Base-by-base conservation (phyloP, 2,797 vertebrate species). In the Oryzias dopingdopingensis region DNA sequence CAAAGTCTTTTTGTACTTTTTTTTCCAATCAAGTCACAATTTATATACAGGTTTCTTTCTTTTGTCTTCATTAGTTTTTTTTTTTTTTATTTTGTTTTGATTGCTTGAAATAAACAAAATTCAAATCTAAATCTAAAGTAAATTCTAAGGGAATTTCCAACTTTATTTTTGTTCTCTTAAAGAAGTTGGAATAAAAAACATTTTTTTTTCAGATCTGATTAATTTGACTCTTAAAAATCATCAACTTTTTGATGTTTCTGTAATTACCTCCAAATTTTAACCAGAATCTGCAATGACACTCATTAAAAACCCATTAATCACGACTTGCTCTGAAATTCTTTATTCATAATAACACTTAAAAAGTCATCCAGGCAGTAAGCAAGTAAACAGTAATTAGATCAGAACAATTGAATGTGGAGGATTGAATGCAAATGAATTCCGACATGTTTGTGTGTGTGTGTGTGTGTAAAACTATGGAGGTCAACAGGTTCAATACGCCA, bases 271-370 rank as follows among this genome's bases (percentile, higher is more conserved):
- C n/a, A 12, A 42, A 53, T 0, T n/a, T 42, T 12, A 8, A 42
- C 18, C 40, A 22, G 37, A 22, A 63, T 59, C 26, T 26, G 37
- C 45, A 60, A 40, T 42, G 13, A 64, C 37, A 59, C 26, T 59
- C n/a, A 57, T 55, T 37, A 62, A 66, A 63, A 13, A 4, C 51
- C 45, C 3, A 59, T 40, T 0, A 50, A 1, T 6, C 45, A 49
- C 5, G 23, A 47, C 64, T 63, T 59, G 32, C 50, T 72, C 75
- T 66, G 26, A 62, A 65, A 73, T 62, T 40, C 59, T 85, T 82
- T 79, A 80, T 83, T 84, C 43, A 68, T 63, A 62, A 55, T 56
- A 71, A 83, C 59, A 73, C 68, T 72, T 62, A 74, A 77, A 81
- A 78, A 54, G 62, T 71, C 54, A 72, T 60, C 49, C 41, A 58